These are phyloP conservation scores for Acanthopleura granulata DNA, from an alignment of 2,888 invertebrate species.

Conservation along the genomic window DNA sequence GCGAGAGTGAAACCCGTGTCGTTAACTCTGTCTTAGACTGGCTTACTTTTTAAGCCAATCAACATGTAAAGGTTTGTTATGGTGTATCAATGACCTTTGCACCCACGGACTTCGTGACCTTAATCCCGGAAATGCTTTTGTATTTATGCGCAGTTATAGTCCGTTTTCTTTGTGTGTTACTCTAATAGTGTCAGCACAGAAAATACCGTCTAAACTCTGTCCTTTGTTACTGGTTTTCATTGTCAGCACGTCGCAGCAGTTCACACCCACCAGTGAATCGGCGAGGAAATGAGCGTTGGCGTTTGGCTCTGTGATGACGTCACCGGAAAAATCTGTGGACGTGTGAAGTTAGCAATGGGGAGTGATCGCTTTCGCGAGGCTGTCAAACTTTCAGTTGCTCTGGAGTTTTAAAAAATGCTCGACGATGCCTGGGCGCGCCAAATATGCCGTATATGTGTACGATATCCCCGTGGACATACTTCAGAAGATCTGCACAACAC, in stretches of 20 bases:
- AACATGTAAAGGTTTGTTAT: too few species aligned
- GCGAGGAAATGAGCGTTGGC: too few species aligned
- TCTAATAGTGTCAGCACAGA: too few species aligned
- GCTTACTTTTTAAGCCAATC: too few species aligned
- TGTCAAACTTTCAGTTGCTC: background rate
- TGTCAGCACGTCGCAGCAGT: too few species aligned
- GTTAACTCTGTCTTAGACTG: too few species aligned
- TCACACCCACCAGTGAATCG: too few species aligned
- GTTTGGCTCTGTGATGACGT: background rate
- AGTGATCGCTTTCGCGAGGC: background rate
- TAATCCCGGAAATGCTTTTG: background rate
- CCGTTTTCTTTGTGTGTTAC: too few species aligned
- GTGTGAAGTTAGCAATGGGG: background rate
- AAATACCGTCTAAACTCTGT: too few species aligned
- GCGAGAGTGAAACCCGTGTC: too few species aligned
- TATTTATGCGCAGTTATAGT: background rate
- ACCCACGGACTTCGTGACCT: background rate
- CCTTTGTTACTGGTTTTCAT: too few species aligned
- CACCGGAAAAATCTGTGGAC: background rate
- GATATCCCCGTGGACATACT: constrained; percentile 49
- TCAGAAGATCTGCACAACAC: constrained; percentile 41
- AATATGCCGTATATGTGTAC: constrained; percentile 28
- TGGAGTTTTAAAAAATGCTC: background rate
- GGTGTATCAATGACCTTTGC: too few species aligned
- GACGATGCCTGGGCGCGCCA: background rate